These are phyloP conservation scores for Corydoras sp. DNA, from an alignment of 2,113 vertebrate species.

Conservation along the genomic window DNA sequence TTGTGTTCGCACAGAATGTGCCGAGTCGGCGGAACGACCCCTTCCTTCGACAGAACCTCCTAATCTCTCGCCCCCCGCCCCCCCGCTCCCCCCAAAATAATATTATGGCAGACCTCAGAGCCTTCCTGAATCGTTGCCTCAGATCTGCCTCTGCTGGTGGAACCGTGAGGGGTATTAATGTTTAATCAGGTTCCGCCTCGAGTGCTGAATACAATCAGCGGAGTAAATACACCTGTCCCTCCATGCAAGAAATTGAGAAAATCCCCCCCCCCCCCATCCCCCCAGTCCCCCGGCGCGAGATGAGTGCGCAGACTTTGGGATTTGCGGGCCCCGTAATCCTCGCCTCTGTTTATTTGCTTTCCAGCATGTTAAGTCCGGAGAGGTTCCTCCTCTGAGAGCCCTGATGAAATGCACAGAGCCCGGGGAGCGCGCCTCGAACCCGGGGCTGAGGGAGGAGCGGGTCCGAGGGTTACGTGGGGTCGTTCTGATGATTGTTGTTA, in stretches of 20 bases:
- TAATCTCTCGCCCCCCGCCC: too few relatives aligned
- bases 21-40: too few relatives aligned
- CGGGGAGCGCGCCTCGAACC: too few relatives aligned
- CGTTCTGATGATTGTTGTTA: too few relatives aligned
- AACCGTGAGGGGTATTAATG: constrained; percentile 63
- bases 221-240: constrained; percentile 70
- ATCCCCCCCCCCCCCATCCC: constrained; percentile 55
- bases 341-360: constrained; percentile 52
- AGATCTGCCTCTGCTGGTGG: constrained; percentile 43
- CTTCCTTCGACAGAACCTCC: too few relatives aligned
- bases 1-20: too few relatives aligned
- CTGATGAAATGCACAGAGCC: too few relatives aligned
- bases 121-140: constrained; percentile 19
- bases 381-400: constrained; percentile 14
- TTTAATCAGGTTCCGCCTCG: constrained; percentile 68
- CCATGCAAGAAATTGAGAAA: constrained; percentile 70
- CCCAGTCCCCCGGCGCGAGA: constrained; percentile 57
- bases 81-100: background rate
- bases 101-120: constrained; percentile 1
- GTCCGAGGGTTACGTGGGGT: too few relatives aligned
- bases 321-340: constrained; percentile 54
- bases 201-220: constrained; percentile 65
- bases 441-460: too few relatives aligned
- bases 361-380: constrained; percentile 40
- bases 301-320: constrained; percentile 54